Base-by-base conservation (phyloP, 1,140 invertebrate genomes). In the Pseudomyrmex concolor region DNA sequence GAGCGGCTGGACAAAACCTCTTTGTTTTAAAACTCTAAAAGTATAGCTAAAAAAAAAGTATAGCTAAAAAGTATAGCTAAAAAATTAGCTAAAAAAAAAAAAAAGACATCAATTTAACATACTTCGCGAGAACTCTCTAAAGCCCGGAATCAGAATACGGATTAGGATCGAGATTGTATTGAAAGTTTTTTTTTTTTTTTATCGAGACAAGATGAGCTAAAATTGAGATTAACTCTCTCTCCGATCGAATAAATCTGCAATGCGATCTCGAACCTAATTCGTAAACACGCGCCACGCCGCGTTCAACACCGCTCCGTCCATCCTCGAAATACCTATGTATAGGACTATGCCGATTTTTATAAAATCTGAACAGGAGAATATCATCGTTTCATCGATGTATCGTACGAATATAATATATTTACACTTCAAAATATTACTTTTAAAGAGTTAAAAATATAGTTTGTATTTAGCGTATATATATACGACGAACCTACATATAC, bases 361-460 rank as follows among this genome's bases (percentile, higher is more conserved):
- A 91, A 92, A 90, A 91, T 86, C 86, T 90, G 89, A 91, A 92
- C 87, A 88, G 89, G 87, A 90, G 89, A 91, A 91, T 90, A 91
- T 91, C 88, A 88, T 91, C 88, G 83, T 91, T 71, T 91, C 34
- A 90, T 89, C 84, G 83, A 88, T 86, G 76, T 87, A 90, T 91
- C 84, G 88, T 90, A 91, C 76, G 90, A 90, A 91, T 91, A 91
- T 90, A 88, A 84, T 89, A 80, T 86, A 84, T 87, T 85, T 90
- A 93, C 90, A 92, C 85, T 90, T 93, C 87, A 92, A 93, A 93
- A 92, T 93, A 92, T 93, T 91, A 93, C 80, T 91, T 93, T 93
- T 92, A 93, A 92, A 94, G 92, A 94, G 91, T 93, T 94, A 94
- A 94, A 94, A 94, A 94, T 94, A 94, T 94, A 94, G 89, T 93